Evolutionary conservation across 1,140 invertebrate species (phyloP).

Genomic region (Drosophila mayri): DNA sequence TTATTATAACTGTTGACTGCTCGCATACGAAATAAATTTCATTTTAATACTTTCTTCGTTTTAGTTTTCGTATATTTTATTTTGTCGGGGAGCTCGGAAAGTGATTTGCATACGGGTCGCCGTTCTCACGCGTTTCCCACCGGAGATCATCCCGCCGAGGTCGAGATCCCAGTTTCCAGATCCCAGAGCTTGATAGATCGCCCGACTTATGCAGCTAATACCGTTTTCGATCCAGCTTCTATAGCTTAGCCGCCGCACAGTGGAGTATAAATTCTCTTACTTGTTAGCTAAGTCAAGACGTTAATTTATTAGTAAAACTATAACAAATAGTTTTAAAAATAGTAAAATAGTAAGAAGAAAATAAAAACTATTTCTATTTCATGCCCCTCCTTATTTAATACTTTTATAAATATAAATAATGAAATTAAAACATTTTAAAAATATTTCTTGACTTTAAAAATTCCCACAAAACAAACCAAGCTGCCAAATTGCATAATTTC

Average conservation of each 20-base stretch:
- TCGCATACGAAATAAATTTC: constrained; percentile 79
- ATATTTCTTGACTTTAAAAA: background rate
- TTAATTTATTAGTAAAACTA: background rate
- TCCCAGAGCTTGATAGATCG: constrained; percentile 67
- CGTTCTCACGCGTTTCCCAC: constrained; percentile 78
- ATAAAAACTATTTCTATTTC: too few species aligned
- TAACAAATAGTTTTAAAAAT: too few species aligned
- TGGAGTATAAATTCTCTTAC: background rate
- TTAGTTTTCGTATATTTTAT: constrained; percentile 81
- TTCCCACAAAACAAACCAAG: background rate
- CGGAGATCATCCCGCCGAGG: constrained; percentile 63
- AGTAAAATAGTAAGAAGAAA: too few species aligned
- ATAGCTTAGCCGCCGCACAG: constrained; percentile 9
- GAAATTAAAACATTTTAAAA: too few species aligned
- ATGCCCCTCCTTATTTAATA: background rate
- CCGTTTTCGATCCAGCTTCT: constrained; percentile 53
- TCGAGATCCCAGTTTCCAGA: constrained; percentile 23
- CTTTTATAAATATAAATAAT: background rate
- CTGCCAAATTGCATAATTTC: fast-evolving
- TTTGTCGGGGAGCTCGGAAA: constrained; percentile 50
- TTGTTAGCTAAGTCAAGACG: background rate
- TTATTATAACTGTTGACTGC: constrained; percentile 81
- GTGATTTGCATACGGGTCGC: constrained; percentile 73
- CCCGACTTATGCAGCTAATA: constrained; percentile 69
- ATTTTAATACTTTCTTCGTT: constrained; percentile 83